Percentiles rank a stretch among this genome's conserved stretches.
phyloP scores from a whole-genome alignment of 2,113 vertebrate species.

The Vidua macroura region DNA sequence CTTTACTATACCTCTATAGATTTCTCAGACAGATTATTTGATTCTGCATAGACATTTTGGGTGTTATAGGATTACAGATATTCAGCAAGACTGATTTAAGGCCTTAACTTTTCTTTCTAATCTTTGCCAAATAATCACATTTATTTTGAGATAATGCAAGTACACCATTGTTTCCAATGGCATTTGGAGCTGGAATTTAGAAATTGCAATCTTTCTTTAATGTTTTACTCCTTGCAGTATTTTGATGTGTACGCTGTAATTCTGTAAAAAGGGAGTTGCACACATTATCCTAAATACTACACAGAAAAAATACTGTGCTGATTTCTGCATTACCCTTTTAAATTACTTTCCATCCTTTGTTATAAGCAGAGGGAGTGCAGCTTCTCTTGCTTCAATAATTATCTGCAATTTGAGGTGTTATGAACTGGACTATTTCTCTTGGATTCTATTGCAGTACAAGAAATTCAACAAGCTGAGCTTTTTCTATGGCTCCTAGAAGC shows the following conservation, averaged over 20 bases:
- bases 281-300: background rate
- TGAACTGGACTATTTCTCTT: background rate
- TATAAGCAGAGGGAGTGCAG: background rate
- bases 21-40: background rate
- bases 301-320: background rate
- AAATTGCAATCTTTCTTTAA: background rate
- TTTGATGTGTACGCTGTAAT: background rate
- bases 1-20: background rate
- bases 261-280: background rate
- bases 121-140: background rate
- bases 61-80: background rate
- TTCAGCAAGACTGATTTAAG: background rate
- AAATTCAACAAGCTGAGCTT: background rate
- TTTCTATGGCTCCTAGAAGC: background rate
- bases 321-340: background rate
- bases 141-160: background rate
- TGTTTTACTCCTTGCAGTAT: background rate
- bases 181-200: background rate
- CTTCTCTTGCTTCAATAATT: background rate
- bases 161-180: background rate
- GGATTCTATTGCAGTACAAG: background rate
- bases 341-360: background rate
- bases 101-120: background rate
- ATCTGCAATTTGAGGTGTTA: background rate
- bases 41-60: background rate